phyloP scores from a whole-genome alignment of 2,888 invertebrate genomes.

The Ochropleura leucogaster region DNA sequence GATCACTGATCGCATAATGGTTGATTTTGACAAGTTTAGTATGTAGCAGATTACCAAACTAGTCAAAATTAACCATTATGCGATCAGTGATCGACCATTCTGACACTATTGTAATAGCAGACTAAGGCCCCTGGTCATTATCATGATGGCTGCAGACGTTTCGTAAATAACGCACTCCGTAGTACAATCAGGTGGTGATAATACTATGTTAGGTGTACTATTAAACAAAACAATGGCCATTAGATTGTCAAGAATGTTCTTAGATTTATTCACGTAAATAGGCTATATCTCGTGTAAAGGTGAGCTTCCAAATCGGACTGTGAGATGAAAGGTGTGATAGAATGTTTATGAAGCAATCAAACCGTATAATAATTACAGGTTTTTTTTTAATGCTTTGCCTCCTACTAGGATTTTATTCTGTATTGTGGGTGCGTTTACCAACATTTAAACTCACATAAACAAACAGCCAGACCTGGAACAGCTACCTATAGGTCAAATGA shows the following conservation, averaged over 20 bases:
- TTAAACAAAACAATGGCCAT: conserved; percentile 42
- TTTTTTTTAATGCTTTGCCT: neutral
- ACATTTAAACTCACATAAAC: too few relatives aligned
- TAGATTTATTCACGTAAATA: conserved; percentile 66
- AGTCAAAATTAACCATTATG: too few relatives aligned
- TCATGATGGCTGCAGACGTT: conserved; percentile 32
- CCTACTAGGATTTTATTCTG: too few relatives aligned
- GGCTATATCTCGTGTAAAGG: conserved; percentile 1
- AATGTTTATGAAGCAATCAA: conserved; percentile 13
- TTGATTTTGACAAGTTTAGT: too few relatives aligned
- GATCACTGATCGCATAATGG: too few relatives aligned
- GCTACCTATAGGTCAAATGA: too few relatives aligned
- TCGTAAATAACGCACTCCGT: conserved; percentile 32
- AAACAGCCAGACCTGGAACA: too few relatives aligned
- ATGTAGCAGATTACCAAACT: too few relatives aligned
- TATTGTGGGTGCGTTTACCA: too few relatives aligned
- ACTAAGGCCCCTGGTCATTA: too few relatives aligned
- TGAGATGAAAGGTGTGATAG: conserved; percentile 3
- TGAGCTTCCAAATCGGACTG: conserved; percentile 6
- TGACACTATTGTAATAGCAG: too few relatives aligned
- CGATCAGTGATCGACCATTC: too few relatives aligned
- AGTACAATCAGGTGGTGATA: conserved; percentile 39
- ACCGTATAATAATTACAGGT: neutral
- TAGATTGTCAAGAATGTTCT: conserved; percentile 40
- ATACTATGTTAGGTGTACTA: conserved; percentile 32